These are phyloP conservation scores for Triplophysa dalaica DNA, from an alignment of 2,113 vertebrate species.

Conservation along the genomic window DNA sequence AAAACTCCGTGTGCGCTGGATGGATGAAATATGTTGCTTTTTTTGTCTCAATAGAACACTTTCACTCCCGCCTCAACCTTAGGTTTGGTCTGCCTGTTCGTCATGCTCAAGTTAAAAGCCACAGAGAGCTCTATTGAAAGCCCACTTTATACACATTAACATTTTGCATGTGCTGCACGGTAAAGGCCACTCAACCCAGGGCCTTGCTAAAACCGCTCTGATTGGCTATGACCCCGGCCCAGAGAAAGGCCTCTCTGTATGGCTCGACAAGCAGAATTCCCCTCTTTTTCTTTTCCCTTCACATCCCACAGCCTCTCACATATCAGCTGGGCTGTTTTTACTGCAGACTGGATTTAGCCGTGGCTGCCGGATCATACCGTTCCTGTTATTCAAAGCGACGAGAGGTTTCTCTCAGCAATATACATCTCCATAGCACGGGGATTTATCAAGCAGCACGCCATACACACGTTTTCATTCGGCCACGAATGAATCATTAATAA, in stretches of 20 bases:
- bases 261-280: conserved; percentile 41
- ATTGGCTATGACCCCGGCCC: conserved; percentile 2
- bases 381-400: background rate
- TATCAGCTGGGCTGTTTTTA: conserved; percentile 22
- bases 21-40: background rate
- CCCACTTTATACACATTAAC: conserved; percentile 32
- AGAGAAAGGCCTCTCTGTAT: conserved; percentile 49
- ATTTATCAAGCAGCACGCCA: conserved; percentile 29
- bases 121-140: conserved; percentile 37
- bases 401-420: conserved; percentile 8
- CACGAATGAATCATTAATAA: background rate
- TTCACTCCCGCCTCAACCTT: background rate
- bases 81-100: background rate
- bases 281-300: conserved; percentile 32
- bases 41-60: too few relatives aligned
- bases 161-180: conserved; percentile 46
- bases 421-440: conserved; percentile 2
- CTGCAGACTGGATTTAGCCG: conserved; percentile 26
- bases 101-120: conserved; percentile 7
- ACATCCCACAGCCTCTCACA: conserved; percentile 34
- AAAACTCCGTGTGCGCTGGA: background rate
- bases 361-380: conserved; percentile 21
- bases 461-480: conserved; percentile 9
- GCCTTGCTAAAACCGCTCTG: conserved; percentile 24
- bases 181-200: conserved; percentile 15